A percentile compares a stretch with the other conserved stretches of the same genome.
Evolutionary conservation across 2,113 vertebrate species (phyloP).

Genomic region (Oreochromis tanganicae): DNA sequence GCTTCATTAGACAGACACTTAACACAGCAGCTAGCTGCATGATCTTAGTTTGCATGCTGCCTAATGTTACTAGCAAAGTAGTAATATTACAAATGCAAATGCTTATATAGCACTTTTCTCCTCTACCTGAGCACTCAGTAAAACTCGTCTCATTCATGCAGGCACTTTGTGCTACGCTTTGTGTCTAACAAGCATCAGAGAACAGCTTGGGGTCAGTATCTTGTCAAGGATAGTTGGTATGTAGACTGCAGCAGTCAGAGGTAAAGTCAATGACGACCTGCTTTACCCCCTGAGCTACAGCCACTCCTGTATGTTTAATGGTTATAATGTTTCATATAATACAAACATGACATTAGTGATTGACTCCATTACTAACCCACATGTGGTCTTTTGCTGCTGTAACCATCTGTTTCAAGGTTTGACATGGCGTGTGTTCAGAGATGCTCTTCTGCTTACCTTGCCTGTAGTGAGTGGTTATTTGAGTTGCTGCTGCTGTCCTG

Average conservation of each 20-base stretch:
- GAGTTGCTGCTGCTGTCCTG: background rate
- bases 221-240: background rate
- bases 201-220: background rate
- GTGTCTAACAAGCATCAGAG: background rate
- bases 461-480: background rate
- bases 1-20: background rate
- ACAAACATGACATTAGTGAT: background rate
- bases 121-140: background rate
- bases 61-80: background rate
- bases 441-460: background rate
- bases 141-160: background rate
- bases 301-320: background rate
- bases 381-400: background rate
- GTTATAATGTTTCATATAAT: background rate
- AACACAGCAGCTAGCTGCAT: background rate
- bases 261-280: background rate
- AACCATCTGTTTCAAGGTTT: background rate
- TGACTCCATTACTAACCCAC: background rate
- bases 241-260: background rate
- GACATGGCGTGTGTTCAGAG: background rate
- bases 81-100: background rate
- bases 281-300: background rate
- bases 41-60: background rate
- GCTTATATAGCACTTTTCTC: background rate
- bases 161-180: background rate